Conservation (phyloP, 2,113 vertebrate species). For the Sapayoa aenigma region DNA sequence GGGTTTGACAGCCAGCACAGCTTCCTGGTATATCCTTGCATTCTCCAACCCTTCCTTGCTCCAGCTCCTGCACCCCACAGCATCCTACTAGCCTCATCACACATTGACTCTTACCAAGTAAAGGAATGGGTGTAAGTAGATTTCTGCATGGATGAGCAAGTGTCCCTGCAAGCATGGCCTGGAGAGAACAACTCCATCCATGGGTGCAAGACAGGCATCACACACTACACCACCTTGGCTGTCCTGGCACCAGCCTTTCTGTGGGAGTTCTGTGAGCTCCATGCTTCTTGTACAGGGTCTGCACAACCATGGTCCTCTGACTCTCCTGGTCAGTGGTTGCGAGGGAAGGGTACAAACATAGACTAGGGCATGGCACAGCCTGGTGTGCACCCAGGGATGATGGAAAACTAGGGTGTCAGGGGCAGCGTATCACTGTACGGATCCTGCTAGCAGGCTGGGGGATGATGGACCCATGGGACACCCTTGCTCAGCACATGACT, state of each 20-base stretch:
- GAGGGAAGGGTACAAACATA: not conserved
- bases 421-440: accelerated
- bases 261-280: not conserved
- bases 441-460: not conserved
- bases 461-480: accelerated
- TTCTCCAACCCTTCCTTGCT: not conserved
- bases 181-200: not conserved
- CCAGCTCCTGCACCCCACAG: not conserved
- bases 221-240: not conserved
- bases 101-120: not conserved
- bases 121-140: accelerated
- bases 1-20: not conserved
- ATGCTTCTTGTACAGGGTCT: not conserved
- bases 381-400: not conserved
- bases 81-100: not conserved
- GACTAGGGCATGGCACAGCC: not conserved
- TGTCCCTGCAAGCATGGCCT: not conserved
- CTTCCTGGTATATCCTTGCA: not conserved
- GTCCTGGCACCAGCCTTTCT: not conserved
- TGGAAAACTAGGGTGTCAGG: not conserved
- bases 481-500: not conserved
- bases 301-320: accelerated
- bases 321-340: not conserved
- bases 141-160: not conserved
- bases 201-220: not conserved